Evolutionary conservation across 2,113 vertebrate species (phyloP), one percentile per base, ranked within the genome.

Genomic region (Solea solea): DNA sequence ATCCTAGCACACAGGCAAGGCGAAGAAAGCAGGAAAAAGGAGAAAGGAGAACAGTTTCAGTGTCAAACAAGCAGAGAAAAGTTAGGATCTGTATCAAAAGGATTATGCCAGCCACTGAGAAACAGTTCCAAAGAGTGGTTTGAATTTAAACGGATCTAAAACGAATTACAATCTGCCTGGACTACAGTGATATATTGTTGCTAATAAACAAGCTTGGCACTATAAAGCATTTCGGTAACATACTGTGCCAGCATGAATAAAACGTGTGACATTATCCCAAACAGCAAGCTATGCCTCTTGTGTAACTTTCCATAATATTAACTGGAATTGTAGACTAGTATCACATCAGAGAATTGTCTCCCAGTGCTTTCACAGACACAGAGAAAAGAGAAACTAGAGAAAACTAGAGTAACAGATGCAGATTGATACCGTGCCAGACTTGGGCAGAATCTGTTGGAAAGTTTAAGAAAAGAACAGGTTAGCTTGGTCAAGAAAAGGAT

Each of bases 1-100:
- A 98, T 98, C 96, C 98, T 99, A 95, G 89, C 86, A 63, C 39
- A 77, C 87, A 91, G 89, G 84, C 86, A 90, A 89, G 88, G 82
- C 81, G 87, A 71, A 83, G 91, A 84, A 78, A 88, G 85, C 49
- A 92, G 93, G 85, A 85, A 88, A 74, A 76, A 91, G 81, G 88
- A 82, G 91, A 80, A 60, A 85, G 80, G 64, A 84, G 89, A 90
- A 96, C 84, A 94, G 78, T 81, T 81, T 95, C 84, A 95, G 86
- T 87, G 94, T 95, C 94, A 93, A 84, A 81, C 74, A 81, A 63
- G 76, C 77, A 78, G 16, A 69, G 74, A 66, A 50, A 64, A 39
- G 73, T 89, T 76, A 85, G 66, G 11, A 39, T 58, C 46, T 42
- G 56, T 12, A 63, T 61, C 50, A 66, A 45, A 66, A 68, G 44